Conservation (phyloP, 2,797 vertebrate genomes). For the Characodon lateralis region DNA sequence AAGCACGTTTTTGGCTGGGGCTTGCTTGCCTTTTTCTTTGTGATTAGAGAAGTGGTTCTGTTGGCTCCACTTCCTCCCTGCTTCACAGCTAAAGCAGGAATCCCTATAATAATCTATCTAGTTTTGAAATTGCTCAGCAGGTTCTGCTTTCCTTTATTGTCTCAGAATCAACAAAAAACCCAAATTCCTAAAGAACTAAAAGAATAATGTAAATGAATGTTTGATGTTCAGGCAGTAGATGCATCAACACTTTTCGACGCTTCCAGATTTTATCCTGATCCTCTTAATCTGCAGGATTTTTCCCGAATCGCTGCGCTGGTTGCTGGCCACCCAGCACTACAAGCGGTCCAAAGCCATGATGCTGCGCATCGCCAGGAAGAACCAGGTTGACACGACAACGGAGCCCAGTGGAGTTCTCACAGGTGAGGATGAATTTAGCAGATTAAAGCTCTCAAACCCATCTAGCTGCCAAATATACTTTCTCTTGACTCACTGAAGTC, state of each 20-base stretch:
- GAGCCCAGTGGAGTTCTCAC: constrained; percentile 88
- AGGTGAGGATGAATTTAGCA: constrained; percentile 77
- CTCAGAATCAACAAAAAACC: not conserved
- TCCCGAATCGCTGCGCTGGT: constrained; percentile 95
- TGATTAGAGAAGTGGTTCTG: not conserved
- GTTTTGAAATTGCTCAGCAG: not conserved
- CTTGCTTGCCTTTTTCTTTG: not conserved
- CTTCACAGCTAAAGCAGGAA: not conserved
- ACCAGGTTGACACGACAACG: constrained; percentile 82
- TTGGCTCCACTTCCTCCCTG: not conserved
- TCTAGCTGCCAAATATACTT: not conserved
- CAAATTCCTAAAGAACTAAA: not conserved
- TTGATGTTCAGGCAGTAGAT: not conserved
- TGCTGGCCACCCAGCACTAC: constrained; percentile 96
- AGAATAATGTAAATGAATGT: not conserved
- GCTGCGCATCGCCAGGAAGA: constrained; percentile 87
- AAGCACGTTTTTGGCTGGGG: not conserved
- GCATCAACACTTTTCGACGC: not conserved
- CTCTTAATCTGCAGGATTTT: constrained; percentile 84
- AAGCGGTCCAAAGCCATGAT: constrained; percentile 90
- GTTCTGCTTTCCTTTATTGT: not conserved
- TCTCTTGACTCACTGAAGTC: constrained; percentile 18
- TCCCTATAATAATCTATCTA: no score
- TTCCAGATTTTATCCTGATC: constrained; percentile 13
- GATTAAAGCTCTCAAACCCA: not conserved